Conservation (phyloP, 2,888 invertebrate species). For the Xiphydria camelus region DNA sequence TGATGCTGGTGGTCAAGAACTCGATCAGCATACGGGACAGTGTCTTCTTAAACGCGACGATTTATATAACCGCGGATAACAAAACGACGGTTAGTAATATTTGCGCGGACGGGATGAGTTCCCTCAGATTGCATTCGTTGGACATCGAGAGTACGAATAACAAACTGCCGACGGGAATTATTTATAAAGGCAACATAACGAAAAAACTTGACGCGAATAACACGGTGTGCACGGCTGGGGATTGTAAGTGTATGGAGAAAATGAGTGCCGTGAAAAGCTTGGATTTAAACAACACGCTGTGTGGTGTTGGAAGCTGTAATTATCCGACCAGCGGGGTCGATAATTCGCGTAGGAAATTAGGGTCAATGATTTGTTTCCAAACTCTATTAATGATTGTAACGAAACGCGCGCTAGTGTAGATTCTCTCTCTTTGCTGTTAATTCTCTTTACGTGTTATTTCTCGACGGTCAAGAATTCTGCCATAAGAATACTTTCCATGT, state of each 20-base stretch:
- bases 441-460: too few species aligned
- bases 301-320: too few species aligned
- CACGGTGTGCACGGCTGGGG: slow-evolving; percentile 43
- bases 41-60: slow-evolving; percentile 37
- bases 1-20: slow-evolving; percentile 32
- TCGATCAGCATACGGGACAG: slow-evolving; percentile 28
- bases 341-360: too few species aligned
- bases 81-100: slow-evolving; percentile 29
- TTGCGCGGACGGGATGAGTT: slow-evolving; percentile 45
- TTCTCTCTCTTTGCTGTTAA: too few species aligned
- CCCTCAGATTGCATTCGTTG: slow-evolving; percentile 34
- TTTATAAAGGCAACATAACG: slow-evolving; percentile 24
- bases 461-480: too few species aligned
- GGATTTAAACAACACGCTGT: too few species aligned
- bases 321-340: too few species aligned
- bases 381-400: too few species aligned
- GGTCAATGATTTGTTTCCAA: too few species aligned
- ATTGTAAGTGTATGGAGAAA: slow-evolving; percentile 38
- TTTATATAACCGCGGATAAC: slow-evolving; percentile 32
- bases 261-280: too few species aligned
- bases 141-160: slow-evolving; percentile 35
- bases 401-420: too few species aligned
- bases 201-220: slow-evolving; percentile 28
- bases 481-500: too few species aligned
- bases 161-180: slow-evolving; percentile 40